Conservation (phyloP, 1,140 invertebrate genomes). For the Apis florea region DNA sequence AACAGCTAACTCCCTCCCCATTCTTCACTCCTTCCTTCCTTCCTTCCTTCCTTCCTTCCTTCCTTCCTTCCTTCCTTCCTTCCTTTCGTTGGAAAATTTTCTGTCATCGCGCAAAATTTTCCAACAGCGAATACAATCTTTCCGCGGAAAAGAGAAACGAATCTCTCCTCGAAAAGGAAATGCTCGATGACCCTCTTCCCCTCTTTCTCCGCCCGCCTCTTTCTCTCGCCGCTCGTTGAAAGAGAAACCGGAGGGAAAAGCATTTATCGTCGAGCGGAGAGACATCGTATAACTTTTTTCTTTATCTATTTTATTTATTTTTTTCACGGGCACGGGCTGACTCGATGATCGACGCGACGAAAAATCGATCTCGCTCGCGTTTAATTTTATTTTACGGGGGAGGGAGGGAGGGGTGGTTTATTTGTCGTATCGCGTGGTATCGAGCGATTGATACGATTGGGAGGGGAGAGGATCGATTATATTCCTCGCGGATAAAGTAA, state of each 20-base stretch:
- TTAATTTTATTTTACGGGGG: no score
- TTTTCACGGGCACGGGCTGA: neutral
- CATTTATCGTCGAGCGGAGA: conserved; percentile 1
- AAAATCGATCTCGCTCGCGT: neutral
- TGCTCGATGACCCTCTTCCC: neutral
- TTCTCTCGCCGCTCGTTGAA: neutral
- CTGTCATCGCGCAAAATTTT: conserved; percentile 33
- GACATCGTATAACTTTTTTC: neutral
- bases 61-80: neutral
- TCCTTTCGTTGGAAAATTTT: conserved; percentile 11
- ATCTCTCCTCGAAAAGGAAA: neutral
- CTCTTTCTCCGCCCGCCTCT: neutral
- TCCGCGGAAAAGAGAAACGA: conserved; percentile 15
- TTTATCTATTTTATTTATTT: neutral
- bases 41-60: neutral
- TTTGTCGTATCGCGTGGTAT: no score
- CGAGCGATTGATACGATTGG: no score
- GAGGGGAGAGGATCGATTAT: no score
- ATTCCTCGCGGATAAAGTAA: no score
- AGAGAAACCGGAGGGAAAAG: neutral
- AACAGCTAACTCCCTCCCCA: conserved; percentile 2
- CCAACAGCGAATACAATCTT: conserved; percentile 22
- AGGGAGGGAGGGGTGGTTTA: no score
- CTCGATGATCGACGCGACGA: neutral
- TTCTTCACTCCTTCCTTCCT: no score